Conservation (phyloP, 2,113 vertebrate genomes). For the Sander lucioperca region DNA sequence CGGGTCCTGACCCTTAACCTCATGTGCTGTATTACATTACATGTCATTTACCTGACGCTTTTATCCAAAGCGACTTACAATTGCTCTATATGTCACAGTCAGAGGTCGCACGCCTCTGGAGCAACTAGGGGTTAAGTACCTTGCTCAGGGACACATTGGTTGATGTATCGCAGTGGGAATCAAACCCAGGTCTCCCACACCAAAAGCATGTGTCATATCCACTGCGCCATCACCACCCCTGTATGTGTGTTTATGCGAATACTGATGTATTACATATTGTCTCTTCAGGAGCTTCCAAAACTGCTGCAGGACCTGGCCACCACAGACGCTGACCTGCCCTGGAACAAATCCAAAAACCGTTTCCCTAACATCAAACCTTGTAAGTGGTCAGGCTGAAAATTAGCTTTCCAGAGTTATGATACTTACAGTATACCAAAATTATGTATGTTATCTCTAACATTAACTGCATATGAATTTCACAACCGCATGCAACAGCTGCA, state of each 20-base stretch:
- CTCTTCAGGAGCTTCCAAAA: constrained; percentile 92
- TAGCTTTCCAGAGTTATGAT: not conserved
- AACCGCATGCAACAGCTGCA: not conserved
- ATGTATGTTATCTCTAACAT: not conserved
- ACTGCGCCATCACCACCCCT: no score
- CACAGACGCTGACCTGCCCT: constrained; percentile 95
- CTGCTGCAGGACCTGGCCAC: constrained; percentile 95
- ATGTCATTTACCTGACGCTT: no score
- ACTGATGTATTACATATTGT: constrained; percentile 31
- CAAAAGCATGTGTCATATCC: no score
- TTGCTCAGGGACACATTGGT: no score
- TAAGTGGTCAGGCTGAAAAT: constrained; percentile 76
- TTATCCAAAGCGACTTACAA: no score
- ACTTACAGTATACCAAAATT: not conserved
- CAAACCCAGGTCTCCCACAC: no score
- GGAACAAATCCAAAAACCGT: constrained; percentile 97
- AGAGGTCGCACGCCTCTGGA: no score
- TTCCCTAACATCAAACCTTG: constrained; percentile 99
- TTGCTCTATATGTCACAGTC: no score
- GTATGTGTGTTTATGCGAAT: constrained; percentile 8
- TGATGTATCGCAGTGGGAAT: no score
- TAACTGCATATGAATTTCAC: not conserved
- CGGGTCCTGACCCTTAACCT: not conserved
- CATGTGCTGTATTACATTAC: not conserved
- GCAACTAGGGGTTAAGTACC: no score